Conservation (phyloP, 1,140 invertebrate genomes). For the Globodera rostochiensis region DNA sequence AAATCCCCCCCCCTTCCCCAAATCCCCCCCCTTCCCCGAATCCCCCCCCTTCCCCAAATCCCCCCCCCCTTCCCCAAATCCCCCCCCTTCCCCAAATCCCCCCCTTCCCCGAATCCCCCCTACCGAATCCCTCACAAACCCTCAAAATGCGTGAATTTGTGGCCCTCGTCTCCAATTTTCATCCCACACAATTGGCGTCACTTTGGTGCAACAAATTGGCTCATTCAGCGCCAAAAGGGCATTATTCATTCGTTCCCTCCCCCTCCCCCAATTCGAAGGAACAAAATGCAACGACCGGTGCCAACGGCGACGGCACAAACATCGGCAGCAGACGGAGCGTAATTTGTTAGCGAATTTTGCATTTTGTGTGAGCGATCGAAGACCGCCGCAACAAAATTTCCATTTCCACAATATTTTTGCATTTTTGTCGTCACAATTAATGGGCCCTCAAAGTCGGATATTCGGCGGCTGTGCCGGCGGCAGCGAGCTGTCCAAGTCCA, state of each 20-base stretch:
- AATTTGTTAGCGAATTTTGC: background rate
- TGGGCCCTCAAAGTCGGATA: constrained; percentile 7
- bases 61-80: too few relatives aligned
- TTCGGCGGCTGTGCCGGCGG: background rate
- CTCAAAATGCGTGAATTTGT: too few relatives aligned
- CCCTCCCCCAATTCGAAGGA: background rate
- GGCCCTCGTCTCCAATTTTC: background rate
- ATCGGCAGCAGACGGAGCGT: background rate
- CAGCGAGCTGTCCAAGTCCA: constrained; percentile 53
- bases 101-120: too few relatives aligned
- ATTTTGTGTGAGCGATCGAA: background rate
- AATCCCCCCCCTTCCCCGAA: too few relatives aligned
- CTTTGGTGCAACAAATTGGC: background rate
- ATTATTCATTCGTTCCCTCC: background rate
- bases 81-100: too few relatives aligned
- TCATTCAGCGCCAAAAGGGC: background rate
- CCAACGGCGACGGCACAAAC: background rate
- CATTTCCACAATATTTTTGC: background rate
- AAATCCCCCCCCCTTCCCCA: too few relatives aligned
- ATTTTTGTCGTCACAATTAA: background rate
- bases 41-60: too few relatives aligned
- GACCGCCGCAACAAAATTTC: background rate
- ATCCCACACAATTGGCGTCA: constrained; percentile 3
- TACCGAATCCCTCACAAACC: too few relatives aligned
- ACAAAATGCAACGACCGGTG: constrained; percentile 11